Percentiles rank a stretch among this genome's conserved stretches.
Evolutionary conservation across 2,888 invertebrate genomes (phyloP).

Genomic region (Cerastoderma edule): DNA sequence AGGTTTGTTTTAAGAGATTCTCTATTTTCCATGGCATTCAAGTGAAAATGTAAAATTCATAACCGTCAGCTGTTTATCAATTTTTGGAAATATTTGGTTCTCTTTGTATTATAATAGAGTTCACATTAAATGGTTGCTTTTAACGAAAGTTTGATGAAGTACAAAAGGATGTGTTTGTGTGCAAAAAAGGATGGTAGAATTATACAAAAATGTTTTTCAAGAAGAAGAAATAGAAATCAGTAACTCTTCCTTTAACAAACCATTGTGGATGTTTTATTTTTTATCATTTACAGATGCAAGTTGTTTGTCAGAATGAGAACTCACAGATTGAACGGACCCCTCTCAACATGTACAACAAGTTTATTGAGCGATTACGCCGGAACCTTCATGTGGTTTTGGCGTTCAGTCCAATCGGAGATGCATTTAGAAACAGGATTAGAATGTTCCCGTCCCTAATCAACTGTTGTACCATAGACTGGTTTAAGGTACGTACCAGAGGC

Average conservation of each 20-base stretch:
- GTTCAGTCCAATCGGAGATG: conserved; percentile 83
- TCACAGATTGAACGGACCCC: conserved; percentile 81
- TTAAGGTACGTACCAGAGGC: conserved; percentile 83
- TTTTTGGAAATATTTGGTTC: too few relatives aligned
- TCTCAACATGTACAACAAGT: conserved; percentile 83
- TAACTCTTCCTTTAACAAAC: not conserved
- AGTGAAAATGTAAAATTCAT: too few relatives aligned
- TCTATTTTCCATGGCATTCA: too few relatives aligned
- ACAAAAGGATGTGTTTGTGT: too few relatives aligned
- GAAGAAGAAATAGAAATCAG: too few relatives aligned
- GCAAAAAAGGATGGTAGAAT: too few relatives aligned
- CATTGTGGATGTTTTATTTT: not conserved
- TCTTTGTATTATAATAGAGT: too few relatives aligned
- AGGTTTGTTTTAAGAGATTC: too few relatives aligned
- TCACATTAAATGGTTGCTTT: too few relatives aligned
- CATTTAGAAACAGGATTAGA: conserved; percentile 82
- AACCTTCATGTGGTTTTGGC: conserved; percentile 83
- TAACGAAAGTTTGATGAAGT: too few relatives aligned
- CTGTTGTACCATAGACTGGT: conserved; percentile 84
- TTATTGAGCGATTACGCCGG: conserved; percentile 80
- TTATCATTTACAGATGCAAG: conserved; percentile 78
- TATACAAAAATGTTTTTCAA: too few relatives aligned
- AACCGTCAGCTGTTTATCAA: too few relatives aligned
- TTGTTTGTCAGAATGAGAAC: conserved; percentile 78
- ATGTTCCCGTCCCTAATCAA: conserved; percentile 84